These are phyloP conservation scores for Vulpes ferrilata DNA, from an alignment of 2,113 vertebrate species.

Conservation along the genomic window DNA sequence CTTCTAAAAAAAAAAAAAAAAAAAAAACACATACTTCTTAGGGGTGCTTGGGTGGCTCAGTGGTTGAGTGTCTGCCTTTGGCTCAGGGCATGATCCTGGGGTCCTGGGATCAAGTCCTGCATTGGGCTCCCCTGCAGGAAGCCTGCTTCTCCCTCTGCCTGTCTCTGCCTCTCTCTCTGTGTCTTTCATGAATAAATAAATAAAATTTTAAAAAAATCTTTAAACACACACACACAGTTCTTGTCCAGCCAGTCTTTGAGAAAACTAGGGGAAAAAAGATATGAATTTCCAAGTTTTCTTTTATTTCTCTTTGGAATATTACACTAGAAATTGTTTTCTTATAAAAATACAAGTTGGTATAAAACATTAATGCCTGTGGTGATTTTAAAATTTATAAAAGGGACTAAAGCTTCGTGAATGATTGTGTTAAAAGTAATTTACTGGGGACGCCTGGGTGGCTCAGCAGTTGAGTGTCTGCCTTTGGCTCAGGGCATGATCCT, in stretches of 20 bases:
- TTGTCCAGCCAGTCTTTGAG: not conserved
- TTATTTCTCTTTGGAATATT: not conserved
- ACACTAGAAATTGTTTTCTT: slow-evolving; percentile 30
- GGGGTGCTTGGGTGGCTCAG: too few relatives aligned
- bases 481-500: too few relatives aligned
- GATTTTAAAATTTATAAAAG: not conserved
- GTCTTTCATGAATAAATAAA: too few relatives aligned
- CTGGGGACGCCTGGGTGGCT: not conserved
- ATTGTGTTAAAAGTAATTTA: slow-evolving; percentile 30
- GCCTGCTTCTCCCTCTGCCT: too few relatives aligned
- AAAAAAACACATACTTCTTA: not conserved
- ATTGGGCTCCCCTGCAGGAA: too few relatives aligned
- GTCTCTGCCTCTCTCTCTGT: too few relatives aligned
- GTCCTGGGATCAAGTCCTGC: too few relatives aligned
- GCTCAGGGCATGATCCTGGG: too few relatives aligned
- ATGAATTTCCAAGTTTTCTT: not conserved
- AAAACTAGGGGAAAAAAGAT: slow-evolving; percentile 13
- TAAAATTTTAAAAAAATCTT: too few relatives aligned
- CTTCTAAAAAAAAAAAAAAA: too few relatives aligned
- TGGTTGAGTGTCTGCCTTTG: too few relatives aligned
- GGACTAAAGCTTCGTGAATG: not conserved
- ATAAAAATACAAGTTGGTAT: not conserved
- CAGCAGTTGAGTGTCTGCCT: too few relatives aligned
- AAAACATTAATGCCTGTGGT: not conserved
- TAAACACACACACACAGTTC: not conserved